phyloP scores from a whole-genome alignment of 2,113 vertebrate species.

The Gracilinanus agilis region DNA sequence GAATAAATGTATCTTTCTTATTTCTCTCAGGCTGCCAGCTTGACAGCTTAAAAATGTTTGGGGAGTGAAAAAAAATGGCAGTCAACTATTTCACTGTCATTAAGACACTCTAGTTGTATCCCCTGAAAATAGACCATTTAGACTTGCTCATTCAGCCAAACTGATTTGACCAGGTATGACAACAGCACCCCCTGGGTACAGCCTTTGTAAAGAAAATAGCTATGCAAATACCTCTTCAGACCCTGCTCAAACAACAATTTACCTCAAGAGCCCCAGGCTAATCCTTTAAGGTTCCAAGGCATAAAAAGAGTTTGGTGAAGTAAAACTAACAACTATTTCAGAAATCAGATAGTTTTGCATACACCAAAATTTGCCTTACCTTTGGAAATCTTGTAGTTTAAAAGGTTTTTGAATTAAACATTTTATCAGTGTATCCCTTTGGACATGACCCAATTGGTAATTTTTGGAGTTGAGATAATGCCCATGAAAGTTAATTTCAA shows the following conservation, averaged over 20 bases:
- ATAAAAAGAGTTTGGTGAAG: background rate
- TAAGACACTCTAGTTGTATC: constrained; percentile 21
- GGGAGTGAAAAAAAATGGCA: constrained; percentile 24
- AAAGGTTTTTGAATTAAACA: background rate
- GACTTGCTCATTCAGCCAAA: constrained; percentile 19
- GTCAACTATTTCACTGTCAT: background rate
- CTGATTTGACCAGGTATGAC: background rate
- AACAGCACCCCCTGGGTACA: background rate
- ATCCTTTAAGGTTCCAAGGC: background rate
- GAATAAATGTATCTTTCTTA: constrained; percentile 19
- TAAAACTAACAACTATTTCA: background rate
- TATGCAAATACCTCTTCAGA: background rate
- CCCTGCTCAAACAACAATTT: background rate
- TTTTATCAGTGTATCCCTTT: background rate
- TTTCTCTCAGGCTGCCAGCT: constrained; percentile 22
- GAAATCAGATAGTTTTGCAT: background rate
- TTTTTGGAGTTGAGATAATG: background rate
- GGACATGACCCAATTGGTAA: background rate
- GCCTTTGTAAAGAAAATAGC: background rate
- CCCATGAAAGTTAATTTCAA: background rate
- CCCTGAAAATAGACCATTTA: constrained; percentile 1
- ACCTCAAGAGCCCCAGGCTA: background rate
- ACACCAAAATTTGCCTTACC: background rate
- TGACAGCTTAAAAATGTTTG: background rate
- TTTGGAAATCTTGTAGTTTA: background rate